Conservation (phyloP, 2,113 vertebrate species). For the Haemorhous mexicanus region DNA sequence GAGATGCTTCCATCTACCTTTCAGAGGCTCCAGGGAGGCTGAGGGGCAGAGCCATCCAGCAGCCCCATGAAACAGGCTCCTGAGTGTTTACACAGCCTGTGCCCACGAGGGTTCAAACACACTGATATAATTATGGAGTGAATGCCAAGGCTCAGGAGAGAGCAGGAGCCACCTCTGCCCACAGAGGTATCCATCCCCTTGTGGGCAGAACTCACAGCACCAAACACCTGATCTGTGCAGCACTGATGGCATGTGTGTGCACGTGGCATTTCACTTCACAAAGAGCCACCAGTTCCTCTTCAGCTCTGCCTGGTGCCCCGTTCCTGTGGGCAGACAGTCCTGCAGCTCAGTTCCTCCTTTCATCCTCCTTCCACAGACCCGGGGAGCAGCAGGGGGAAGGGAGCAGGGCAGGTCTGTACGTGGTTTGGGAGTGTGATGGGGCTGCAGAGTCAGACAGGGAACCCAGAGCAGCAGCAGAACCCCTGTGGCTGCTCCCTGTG, state of each 20-base stretch:
- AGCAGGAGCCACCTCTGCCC: not conserved
- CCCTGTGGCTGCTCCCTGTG: too few relatives aligned
- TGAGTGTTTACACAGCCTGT: not conserved
- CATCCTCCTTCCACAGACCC: not conserved
- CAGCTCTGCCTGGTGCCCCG: not conserved
- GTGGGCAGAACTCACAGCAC: not conserved
- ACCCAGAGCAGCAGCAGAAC: not conserved
- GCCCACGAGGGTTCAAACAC: not conserved
- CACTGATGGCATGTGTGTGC: accelerated
- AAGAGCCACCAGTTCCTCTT: not conserved
- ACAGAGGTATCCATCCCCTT: not conserved
- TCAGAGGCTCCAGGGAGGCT: not conserved
- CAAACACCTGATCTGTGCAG: not conserved
- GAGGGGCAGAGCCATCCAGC: not conserved
- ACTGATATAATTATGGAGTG: not conserved
- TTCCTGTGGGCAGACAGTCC: not conserved
- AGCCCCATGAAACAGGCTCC: not conserved
- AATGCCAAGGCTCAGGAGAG: not conserved
- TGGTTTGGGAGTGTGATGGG: accelerated
- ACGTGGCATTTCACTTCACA: too few relatives aligned
- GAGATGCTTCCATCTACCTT: not conserved
- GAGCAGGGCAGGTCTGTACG: not conserved
- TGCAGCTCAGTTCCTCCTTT: not conserved
- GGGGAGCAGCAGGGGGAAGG: not conserved
- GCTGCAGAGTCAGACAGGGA: not conserved